Base-by-base conservation (phyloP, 2,888 invertebrate species). In the Elmis aenea region DNA sequence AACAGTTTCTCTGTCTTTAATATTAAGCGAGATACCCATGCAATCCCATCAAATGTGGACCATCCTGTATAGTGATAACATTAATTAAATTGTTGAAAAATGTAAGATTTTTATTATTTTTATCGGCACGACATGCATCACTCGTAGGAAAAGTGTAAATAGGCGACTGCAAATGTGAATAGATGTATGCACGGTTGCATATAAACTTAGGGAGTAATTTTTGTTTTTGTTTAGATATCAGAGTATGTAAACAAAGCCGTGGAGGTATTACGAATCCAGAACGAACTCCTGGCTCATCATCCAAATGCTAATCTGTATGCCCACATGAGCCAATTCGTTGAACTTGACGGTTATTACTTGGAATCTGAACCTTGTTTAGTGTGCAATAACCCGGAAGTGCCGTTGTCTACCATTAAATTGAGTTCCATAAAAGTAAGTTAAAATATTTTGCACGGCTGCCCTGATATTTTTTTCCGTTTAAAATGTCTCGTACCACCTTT, bases 361-460 rank as follows among this genome's bases (percentile, higher is more conserved):
- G 96, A 97, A 71, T 91, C 92, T 12, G 95, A 96, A 62, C 97
- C 97, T 0, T 99, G 97, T 58, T 77, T 96, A 36, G 95, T 96
- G 1, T 97, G 97, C 68, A 96, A 96, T 69, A 95, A 95, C 70
- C 95, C 95, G 0, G 96, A 97, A 68, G 87, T 94, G 10, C 84
- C 94, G 0, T 85, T 91, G 75, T 76, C 86, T 0, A 88, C 85
- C 33, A 89, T 93, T 50, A 96, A 96, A 66, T 70, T 96, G 34
- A 89, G 92, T 0, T 85, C 93, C 0, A 88, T 96, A 41, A 94
- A 95, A 73, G 85, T 85, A 47, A 40, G 26, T 32, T 5, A 14
- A 22, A 4, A n/a, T 28, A 20, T 29, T 11, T 29, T 31, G 21
- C 6, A 22, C 31, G 31, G 10, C n/a, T n/a, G n/a, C n/a, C n/a